Conservation (phyloP, 2,888 invertebrate species). For the Zonitis immaculata region DNA sequence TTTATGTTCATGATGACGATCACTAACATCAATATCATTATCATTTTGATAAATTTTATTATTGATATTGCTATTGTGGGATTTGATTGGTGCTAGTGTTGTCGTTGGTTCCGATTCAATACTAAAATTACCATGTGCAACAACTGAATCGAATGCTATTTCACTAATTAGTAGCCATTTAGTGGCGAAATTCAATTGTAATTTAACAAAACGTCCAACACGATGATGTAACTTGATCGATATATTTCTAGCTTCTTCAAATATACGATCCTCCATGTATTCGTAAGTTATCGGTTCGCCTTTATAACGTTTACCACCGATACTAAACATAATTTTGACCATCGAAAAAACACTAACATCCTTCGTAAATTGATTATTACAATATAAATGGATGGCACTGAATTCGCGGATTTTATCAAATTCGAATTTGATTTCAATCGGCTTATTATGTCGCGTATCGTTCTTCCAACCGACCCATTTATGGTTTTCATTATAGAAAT, state of each 20-base stretch:
- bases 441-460: constrained; percentile 60
- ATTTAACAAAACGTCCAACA: constrained; percentile 74
- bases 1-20: constrained; percentile 47
- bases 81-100: constrained; percentile 50
- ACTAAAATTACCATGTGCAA: constrained; percentile 70
- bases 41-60: neutral
- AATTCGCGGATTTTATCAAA: constrained; percentile 87
- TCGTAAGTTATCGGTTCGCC: constrained; percentile 71
- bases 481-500: constrained; percentile 57
- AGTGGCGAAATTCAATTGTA: constrained; percentile 73
- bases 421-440: constrained; percentile 69
- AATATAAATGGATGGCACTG: constrained; percentile 73
- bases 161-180: constrained; percentile 90
- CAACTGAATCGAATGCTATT: constrained; percentile 77
- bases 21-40: constrained; percentile 37
- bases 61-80: constrained; percentile 33
- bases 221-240: constrained; percentile 76
- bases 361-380: constrained; percentile 80
- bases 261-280: constrained; percentile 70
- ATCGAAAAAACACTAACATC: constrained; percentile 80
- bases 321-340: constrained; percentile 73
- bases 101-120: constrained; percentile 60
- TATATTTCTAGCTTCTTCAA: constrained; percentile 77
- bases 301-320: constrained; percentile 68
- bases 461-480: constrained; percentile 92